Base-by-base conservation (phyloP, 2,888 invertebrate genomes). In the Synergus umbraculus region DNA sequence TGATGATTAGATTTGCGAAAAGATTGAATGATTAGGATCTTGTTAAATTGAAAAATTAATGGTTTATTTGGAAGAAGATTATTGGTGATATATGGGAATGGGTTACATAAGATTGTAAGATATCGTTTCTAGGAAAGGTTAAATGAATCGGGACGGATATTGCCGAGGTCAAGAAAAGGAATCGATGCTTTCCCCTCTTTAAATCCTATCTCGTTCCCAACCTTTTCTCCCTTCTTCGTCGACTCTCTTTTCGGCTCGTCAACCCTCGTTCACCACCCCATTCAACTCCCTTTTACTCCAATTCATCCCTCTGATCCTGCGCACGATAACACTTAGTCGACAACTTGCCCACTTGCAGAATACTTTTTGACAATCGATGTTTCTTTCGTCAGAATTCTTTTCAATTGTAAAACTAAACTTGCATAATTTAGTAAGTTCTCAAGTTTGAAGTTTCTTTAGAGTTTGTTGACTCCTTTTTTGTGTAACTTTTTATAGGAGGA, bases 281-380 rank as follows among this genome's bases (percentile, higher is more conserved):
- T 91, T 91, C 90, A 89, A 86, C 88, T 88, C 88, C 87, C 88
- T 86, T 87, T 86, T 84, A 78, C 86, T 83, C 86, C 84, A 85
- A 87, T 88, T 88, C 88, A 88, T 85, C 88, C 88, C 87, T 78
- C 86, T 89, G 90, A 91, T 91, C 88, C 87, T 86, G 83, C 85
- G 88, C 88, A 87, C 90, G 91, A 91, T 91, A 91, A 91, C 89
- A 90, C 91, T 91, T 89, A 89, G 90, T 88, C 89, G 88, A 91
- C 91, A 89, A 91, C 89, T 90, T 90, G 88, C 88, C 90, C 89
- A 89, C 89, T 90, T 90, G 85, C 87, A 88, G 85, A 84, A 86
- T 88, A 87, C 88, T 88, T 89, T 86, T 82, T 76, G 79, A 67
- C 44, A 67, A 44, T 10, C 4, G 12, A 60, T 12, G 18, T 18